phyloP scores from a whole-genome alignment of 1,140 invertebrate genomes.

The Drosophila ambigua region DNA sequence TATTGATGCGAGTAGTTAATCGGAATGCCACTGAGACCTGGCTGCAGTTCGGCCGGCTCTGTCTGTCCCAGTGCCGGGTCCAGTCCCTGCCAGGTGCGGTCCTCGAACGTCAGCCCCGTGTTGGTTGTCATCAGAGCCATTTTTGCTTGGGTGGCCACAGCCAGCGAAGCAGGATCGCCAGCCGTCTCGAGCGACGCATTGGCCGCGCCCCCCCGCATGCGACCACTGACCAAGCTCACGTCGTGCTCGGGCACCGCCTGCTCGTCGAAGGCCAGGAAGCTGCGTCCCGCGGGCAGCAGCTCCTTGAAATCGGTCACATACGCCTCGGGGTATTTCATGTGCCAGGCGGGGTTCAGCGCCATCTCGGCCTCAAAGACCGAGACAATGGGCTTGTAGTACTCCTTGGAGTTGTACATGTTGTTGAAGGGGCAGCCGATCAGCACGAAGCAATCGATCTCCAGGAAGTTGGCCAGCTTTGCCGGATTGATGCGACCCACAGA shows the following conservation, averaged over 20 bases:
- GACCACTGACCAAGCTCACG: slow-evolving; percentile 89
- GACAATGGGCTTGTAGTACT: slow-evolving; percentile 95
- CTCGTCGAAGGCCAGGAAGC: slow-evolving; percentile 85
- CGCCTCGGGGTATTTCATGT: slow-evolving; percentile 86
- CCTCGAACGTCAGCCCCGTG: slow-evolving; percentile 86
- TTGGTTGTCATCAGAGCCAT: slow-evolving; percentile 85
- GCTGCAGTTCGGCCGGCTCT: slow-evolving; percentile 86
- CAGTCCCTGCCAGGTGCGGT: slow-evolving; percentile 89
- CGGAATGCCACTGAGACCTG: slow-evolving; percentile 88
- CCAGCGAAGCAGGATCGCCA: slow-evolving; percentile 59
- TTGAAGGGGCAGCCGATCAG: slow-evolving; percentile 95
- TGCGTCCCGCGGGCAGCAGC: slow-evolving; percentile 87
- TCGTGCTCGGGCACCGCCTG: slow-evolving; percentile 85
- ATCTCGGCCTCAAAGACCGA: slow-evolving; percentile 97
- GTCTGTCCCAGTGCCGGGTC: slow-evolving; percentile 89
- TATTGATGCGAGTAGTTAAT: slow-evolving; percentile 85
- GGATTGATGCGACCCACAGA: slow-evolving; percentile 96
- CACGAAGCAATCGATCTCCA: slow-evolving; percentile 95
- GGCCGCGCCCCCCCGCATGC: slow-evolving; percentile 84
- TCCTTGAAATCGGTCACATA: slow-evolving; percentile 92
- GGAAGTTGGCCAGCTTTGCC: slow-evolving; percentile 94
- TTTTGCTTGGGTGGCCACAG: slow-evolving; percentile 83
- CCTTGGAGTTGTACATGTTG: slow-evolving; percentile 91
- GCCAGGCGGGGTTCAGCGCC: slow-evolving; percentile 88
- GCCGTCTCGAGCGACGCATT: slow-evolving; percentile 41